Conservation (phyloP, 2,113 vertebrate genomes). For the Nannobrachium achirus region DNA sequence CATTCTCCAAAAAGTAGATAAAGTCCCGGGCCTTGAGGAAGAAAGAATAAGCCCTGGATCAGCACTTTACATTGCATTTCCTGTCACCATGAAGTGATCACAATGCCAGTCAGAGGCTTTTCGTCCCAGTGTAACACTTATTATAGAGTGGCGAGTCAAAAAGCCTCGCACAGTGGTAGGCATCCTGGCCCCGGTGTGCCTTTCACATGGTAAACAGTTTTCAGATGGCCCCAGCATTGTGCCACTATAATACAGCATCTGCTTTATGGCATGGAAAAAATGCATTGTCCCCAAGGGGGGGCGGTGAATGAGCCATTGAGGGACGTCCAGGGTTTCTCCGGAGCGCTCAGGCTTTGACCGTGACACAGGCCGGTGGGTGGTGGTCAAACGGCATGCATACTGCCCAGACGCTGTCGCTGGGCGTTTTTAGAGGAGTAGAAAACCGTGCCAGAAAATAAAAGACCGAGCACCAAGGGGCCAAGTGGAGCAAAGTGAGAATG, state of each 20-base stretch:
- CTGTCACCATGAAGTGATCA: conserved; percentile 67
- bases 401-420: conserved; percentile 6
- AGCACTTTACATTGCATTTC: conserved; percentile 74
- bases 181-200: conserved; percentile 71
- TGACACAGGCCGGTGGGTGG: conserved; percentile 56
- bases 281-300: conserved; percentile 73
- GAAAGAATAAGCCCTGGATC: conserved; percentile 65
- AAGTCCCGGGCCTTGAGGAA: conserved; percentile 42
- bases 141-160: conserved; percentile 76
- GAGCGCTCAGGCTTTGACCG: conserved; percentile 57
- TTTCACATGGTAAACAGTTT: conserved; percentile 79
- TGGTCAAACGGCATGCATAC: conserved; percentile 41
- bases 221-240: conserved; percentile 73
- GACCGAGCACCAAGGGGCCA: conserved; percentile 17
- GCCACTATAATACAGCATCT: conserved; percentile 76
- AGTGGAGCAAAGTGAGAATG: conserved; percentile 16
- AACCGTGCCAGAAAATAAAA: conserved; percentile 11
- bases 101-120: conserved; percentile 70
- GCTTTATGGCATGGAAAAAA: conserved; percentile 79
- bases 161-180: conserved; percentile 70
- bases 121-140: conserved; percentile 64
- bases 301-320: conserved; percentile 74
- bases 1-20: conserved; percentile 55
- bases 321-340: conserved; percentile 58
- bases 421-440: conserved; percentile 4